Evolutionary conservation across 2,113 vertebrate genomes (phyloP).

Genomic region (Sterrhoptilus dennistouni): DNA sequence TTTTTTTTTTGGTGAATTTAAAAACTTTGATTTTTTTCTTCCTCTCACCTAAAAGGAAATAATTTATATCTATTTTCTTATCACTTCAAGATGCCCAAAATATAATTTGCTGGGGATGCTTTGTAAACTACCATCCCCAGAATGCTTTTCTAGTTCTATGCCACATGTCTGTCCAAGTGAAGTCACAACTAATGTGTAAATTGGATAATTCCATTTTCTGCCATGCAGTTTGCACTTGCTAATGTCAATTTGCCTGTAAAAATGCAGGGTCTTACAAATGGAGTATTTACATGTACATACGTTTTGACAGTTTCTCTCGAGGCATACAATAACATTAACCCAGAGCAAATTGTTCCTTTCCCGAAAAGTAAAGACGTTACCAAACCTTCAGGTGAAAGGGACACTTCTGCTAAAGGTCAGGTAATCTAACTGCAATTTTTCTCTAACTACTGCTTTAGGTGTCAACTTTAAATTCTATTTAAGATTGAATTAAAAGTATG

Average conservation of each 20-base stretch:
- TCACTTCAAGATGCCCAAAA: not conserved
- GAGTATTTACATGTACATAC: constrained; percentile 9
- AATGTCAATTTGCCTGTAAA: constrained; percentile 14
- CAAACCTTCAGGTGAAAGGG: constrained; percentile 14
- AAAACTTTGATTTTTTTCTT: not conserved
- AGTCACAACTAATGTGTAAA: not conserved
- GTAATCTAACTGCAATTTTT: constrained; percentile 32
- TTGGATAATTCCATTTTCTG: not conserved
- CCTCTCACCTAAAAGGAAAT: not conserved
- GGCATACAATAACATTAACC: not conserved
- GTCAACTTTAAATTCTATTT: constrained; percentile 44
- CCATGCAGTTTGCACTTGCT: not conserved
- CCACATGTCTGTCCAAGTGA: not conserved
- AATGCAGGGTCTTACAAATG: not conserved
- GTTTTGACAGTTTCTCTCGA: constrained; percentile 1
- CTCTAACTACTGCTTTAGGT: constrained; percentile 25
- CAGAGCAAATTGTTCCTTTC: constrained; percentile 17
- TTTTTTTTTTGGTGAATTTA: not conserved
- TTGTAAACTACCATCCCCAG: not conserved
- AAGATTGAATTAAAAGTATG: constrained; percentile 12
- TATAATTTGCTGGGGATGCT: not conserved
- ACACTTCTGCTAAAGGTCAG: constrained; percentile 30
- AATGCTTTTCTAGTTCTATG: not conserved
- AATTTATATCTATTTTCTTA: not conserved
- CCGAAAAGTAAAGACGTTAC: not conserved